Evolutionary conservation across 2,113 vertebrate species (phyloP), one percentile per base, ranked within the genome.

Genomic region (Ariopsis seemanni): DNA sequence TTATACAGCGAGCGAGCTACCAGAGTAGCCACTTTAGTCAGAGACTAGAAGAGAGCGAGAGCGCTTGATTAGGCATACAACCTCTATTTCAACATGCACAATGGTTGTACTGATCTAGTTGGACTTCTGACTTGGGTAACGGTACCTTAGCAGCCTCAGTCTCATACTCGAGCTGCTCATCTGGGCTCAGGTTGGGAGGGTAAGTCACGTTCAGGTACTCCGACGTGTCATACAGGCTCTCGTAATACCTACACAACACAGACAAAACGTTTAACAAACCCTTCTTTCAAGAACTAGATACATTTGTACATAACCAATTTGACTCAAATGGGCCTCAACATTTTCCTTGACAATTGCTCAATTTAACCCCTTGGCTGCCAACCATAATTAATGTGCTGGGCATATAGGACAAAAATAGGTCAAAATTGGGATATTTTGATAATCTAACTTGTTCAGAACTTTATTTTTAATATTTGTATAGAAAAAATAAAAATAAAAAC

Each of bases 191-290:
- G 42, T 91, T 85, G 0, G 94, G 72, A 0, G 97, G 97, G 81
- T 97, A 99, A 0, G 91, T 92, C 25, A 98, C 14, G 1, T 90
- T 92, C 79, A 99, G 94, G 92, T 96, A 96, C 20, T 96, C 96
- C 0, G 94, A 90, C 0, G 95, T 97, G 89, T 99, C 98, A 0
- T 96, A 97, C 91, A 97, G 91, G 83, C 98, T 98, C 93, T 98
- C 94, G 85, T 97, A 99, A 91, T 97, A 98, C 83, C 98, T 99
- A 95, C 14, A 34, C 17, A 15, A 57, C 14, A 7, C 1, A 34
- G 1, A 15, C 7, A 25, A 27, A 42, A 27, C 52, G 53, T 52
- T n/a, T 80, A 10, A 20, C 4, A 18, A 8, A 6, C 1, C 22
- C 6, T 77, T 75, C 42, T 10, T 52, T 77, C 18, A 52, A 25